A percentile compares a stretch with the other conserved stretches of the same genome.
Evolutionary conservation across 2,888 invertebrate species (phyloP).

Genomic region (Drosophila formosana): DNA sequence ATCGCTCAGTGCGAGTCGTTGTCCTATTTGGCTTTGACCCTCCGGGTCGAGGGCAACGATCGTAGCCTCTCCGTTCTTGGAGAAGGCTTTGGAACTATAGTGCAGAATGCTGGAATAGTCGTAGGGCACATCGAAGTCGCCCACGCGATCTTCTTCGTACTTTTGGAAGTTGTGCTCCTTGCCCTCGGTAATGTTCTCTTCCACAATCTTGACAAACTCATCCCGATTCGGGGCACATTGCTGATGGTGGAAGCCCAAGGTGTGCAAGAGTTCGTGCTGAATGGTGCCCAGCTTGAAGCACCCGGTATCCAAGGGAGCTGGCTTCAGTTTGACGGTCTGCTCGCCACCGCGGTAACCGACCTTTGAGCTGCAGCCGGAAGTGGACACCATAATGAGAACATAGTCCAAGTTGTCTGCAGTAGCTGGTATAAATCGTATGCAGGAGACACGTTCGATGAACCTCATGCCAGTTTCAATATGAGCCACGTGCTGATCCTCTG

Average conservation of each 20-base stretch:
- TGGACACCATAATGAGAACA: constrained; percentile 53
- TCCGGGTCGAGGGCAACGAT: constrained; percentile 86
- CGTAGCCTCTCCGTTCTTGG: constrained; percentile 89
- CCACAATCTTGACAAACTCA: constrained; percentile 87
- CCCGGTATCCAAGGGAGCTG: constrained; percentile 60
- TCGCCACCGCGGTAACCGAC: constrained; percentile 87
- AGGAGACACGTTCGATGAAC: constrained; percentile 90
- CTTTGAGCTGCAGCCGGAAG: constrained; percentile 90
- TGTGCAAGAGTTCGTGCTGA: constrained; percentile 92
- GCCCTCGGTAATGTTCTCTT: constrained; percentile 85
- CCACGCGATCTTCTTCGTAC: constrained; percentile 86
- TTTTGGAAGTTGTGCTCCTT: constrained; percentile 89
- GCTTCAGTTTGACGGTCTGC: constrained; percentile 71
- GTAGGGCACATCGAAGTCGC: constrained; percentile 89
- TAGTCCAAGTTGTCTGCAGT: constrained; percentile 76
- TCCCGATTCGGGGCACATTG: constrained; percentile 91
- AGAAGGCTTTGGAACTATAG: constrained; percentile 90
- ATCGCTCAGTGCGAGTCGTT: constrained; percentile 51
- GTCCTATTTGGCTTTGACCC: constrained; percentile 61
- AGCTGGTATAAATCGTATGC: constrained; percentile 89
- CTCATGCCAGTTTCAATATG: constrained; percentile 89
- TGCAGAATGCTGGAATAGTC: constrained; percentile 93
- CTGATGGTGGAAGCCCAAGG: constrained; percentile 91
- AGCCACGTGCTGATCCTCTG: constrained; percentile 85
- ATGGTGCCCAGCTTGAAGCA: constrained; percentile 86